A percentile compares a stretch with the other conserved stretches of the same genome.
These are phyloP conservation scores for Ranitomeya imitator DNA, from an alignment of 2,113 vertebrate species.

Conservation along the genomic window DNA sequence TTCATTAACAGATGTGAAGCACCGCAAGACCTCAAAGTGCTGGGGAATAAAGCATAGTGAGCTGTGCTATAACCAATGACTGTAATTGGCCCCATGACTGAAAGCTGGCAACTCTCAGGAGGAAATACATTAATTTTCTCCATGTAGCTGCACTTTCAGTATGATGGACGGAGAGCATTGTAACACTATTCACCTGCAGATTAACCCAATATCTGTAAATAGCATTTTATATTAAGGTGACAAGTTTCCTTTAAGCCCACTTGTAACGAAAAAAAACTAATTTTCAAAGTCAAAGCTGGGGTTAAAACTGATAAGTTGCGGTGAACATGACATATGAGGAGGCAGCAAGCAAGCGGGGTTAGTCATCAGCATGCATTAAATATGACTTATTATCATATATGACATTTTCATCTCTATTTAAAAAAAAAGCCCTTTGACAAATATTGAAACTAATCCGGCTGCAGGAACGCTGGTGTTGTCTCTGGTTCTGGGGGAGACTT, in stretches of 20 bases:
- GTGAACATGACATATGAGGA: not conserved
- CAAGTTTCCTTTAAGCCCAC: not conserved
- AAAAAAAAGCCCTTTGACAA: slow-evolving; percentile 36
- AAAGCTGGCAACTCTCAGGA: no score
- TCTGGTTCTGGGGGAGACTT: slow-evolving; percentile 26
- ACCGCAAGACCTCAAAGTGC: no score
- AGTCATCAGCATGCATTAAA: slow-evolving; percentile 41
- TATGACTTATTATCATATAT: slow-evolving; percentile 37
- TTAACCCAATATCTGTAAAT: no score
- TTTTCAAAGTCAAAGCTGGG: not conserved
- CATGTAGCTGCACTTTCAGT: no score
- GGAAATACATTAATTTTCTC: no score
- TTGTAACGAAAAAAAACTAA: not conserved
- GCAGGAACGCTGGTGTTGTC: slow-evolving; percentile 19
- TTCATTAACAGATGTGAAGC: no score
- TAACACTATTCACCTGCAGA: no score
- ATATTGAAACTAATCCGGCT: slow-evolving; percentile 22
- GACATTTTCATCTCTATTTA: slow-evolving; percentile 35
- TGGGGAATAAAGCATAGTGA: no score
- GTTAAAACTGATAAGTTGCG: not conserved
- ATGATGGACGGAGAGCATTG: no score
- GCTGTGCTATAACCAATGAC: no score
- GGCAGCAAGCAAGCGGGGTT: not conserved
- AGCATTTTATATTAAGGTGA: no score
- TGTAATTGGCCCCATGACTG: no score